Evolutionary conservation across 2,888 invertebrate species (phyloP), one percentile per base, ranked within the genome.

Genomic region (Callimorpha dominula): DNA sequence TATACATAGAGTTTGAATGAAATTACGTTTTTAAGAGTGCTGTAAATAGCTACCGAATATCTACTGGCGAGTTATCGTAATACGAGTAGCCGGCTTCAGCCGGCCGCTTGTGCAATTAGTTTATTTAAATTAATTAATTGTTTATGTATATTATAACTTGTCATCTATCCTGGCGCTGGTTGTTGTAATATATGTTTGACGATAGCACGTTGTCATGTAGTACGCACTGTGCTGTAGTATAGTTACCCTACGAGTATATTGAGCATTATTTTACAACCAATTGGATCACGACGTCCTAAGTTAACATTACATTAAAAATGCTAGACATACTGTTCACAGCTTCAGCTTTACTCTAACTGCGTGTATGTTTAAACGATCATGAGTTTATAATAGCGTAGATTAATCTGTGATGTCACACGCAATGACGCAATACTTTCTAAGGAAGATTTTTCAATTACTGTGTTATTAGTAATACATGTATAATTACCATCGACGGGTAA

Each of bases 1-100:
- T 80, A 74, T 81, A 78, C 77, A 77, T 87, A 86, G 84, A 71
- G 79, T 75, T 81, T 78, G 84, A 83, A 81, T 82, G 82, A 79
- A 78, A 79, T 85, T 79, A 74, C 80, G 75, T 83, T 79, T 75
- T 71, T 77, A 74, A 71, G 73, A 72, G 82, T 86, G 89, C 89
- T 93, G 93, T 93, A 92, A 70, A 92, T 93, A 93, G 92, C 91
- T 91, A 81, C 54, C 83, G 79, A 79, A 78, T 78, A 75, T 78
- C 78, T 81, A 81, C 81, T 68, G 75, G 79, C 81, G 78, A 52
- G 74, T 82, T 82, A 81, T 75, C 42, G 40, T 63, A 62, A 60
- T n/a, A 74, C 75, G 78, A 78, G 74, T 77, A 72, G 81, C 77
- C 72, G 79, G 76, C 79, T 77, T 77, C 76, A 68, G 62, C 40